Evolutionary conservation across 1,140 invertebrate species (phyloP), one percentile per base, ranked within the genome.

Genomic region (Schlechtendalia chinensis): DNA sequence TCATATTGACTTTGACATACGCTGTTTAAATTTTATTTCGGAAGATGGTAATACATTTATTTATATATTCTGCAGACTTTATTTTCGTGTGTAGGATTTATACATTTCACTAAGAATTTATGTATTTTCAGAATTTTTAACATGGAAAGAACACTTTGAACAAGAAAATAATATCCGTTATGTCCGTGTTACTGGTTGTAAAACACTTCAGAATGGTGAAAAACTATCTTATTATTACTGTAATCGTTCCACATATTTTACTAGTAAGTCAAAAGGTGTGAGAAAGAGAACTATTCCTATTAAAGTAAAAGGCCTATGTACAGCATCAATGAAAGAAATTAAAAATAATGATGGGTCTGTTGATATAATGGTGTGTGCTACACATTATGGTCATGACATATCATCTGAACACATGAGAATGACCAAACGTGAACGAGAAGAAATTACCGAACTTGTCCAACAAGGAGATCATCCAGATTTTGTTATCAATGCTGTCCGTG

Each of bases 61-160:
- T 67, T 29, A 39, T 22, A 47, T 45, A 12, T 17, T 45, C 4
- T 69, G 6, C 5, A 50, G 14, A 50, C 8, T 67, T 39, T 47
- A 14, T 17, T 39, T 39, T 8, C 32, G 0, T 50, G 3, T 53
- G 10, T 53, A 53, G n/a, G n/a, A n/a, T 27, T 69, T 69, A 69
- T 50, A 17, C 4, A 16, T 22, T 17, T 58, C n/a, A n/a, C n/a
- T n/a, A n/a, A n/a, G n/a, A n/a, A 17, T 63, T 19, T 5, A 29
- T 29, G 11, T 19, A 54, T 72, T 54, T 79, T 27, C 39, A 79
- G 75, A 63, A 27, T 79, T 79, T 50, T 50, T 63, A 61, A 79
- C 58, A 63, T 79, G 75, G 75, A 79, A 79, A 79, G 75, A 79
- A 61, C 29, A 79, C 24, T 79, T 79, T 79, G 75, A 79, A 61